These are phyloP conservation scores for Maniola hyperantus DNA, from an alignment of 2,888 invertebrate genomes.

Conservation along the genomic window DNA sequence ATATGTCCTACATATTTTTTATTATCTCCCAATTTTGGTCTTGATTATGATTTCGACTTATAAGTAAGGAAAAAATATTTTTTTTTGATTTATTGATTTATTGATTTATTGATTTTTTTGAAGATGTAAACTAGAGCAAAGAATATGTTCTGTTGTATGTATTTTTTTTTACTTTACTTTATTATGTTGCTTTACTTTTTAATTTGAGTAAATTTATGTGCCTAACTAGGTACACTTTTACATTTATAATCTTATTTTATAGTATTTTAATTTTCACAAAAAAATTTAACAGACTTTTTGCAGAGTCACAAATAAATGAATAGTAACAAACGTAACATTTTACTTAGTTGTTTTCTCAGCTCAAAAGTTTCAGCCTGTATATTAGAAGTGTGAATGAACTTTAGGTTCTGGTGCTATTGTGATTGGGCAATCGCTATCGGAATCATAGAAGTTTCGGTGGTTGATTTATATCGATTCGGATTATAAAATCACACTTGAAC, in stretches of 20 bases:
- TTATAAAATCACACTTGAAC: not conserved
- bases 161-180: not conserved
- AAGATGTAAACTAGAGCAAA: not conserved
- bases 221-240: too few relatives aligned
- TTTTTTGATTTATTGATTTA: too few relatives aligned
- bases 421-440: conserved; percentile 16
- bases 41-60: not conserved
- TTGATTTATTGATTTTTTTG: too few relatives aligned
- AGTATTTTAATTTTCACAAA: too few relatives aligned
- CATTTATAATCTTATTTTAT: too few relatives aligned
- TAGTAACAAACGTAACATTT: too few relatives aligned
- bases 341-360: too few relatives aligned
- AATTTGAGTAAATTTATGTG: too few relatives aligned
- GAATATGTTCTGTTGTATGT: not conserved
- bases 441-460: not conserved
- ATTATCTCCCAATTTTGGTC: not conserved
- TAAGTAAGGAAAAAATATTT: too few relatives aligned
- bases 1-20: not conserved
- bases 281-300: too few relatives aligned
- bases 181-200: too few relatives aligned
- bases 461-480: not conserved
- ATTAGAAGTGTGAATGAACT: conserved; percentile 19
- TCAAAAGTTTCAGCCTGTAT: conserved; percentile 4
- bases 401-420: conserved; percentile 1
- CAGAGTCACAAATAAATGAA: too few relatives aligned